Evolutionary conservation across 53 echinoderm and acorn worm genomes (phyloP).

Genomic region (Mesocentrotus franciscanus): DNA sequence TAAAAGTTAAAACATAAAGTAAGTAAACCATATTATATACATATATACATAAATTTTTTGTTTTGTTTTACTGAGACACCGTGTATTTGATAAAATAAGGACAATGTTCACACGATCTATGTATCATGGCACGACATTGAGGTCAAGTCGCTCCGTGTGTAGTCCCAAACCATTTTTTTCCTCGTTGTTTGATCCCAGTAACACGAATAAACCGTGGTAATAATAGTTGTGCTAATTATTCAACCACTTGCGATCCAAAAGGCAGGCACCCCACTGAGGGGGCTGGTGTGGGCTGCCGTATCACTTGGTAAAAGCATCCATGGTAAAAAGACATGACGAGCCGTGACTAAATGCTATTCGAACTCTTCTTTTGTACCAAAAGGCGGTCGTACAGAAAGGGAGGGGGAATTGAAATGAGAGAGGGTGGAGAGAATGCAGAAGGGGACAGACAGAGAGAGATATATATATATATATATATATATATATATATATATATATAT

Average conservation of each 20-base stretch:
- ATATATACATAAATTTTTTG: not conserved
- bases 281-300: constrained; percentile 27
- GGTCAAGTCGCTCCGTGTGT: not conserved
- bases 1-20: not conserved
- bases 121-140: not conserved
- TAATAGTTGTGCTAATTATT: constrained; percentile 56
- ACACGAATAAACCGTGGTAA: constrained; percentile 22
- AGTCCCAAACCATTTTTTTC: constrained; percentile 1
- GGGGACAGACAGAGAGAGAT: not conserved
- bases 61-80: not conserved
- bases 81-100: constrained; percentile 1
- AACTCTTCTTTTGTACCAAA: not conserved
- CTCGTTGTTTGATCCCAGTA: not conserved
- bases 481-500: too few relatives aligned
- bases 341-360: constrained; percentile 16
- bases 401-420: not conserved
- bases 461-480: too few relatives aligned
- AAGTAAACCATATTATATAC: not conserved
- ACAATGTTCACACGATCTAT: constrained; percentile 23
- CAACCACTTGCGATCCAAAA: constrained; percentile 33
- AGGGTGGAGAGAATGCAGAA: not conserved
- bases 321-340: not conserved
- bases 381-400: constrained; percentile 8
- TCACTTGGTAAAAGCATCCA: not conserved
- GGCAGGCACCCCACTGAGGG: constrained; percentile 1